Conservation (phyloP, 1,140 invertebrate species). For the Notospermus geniculatus region DNA sequence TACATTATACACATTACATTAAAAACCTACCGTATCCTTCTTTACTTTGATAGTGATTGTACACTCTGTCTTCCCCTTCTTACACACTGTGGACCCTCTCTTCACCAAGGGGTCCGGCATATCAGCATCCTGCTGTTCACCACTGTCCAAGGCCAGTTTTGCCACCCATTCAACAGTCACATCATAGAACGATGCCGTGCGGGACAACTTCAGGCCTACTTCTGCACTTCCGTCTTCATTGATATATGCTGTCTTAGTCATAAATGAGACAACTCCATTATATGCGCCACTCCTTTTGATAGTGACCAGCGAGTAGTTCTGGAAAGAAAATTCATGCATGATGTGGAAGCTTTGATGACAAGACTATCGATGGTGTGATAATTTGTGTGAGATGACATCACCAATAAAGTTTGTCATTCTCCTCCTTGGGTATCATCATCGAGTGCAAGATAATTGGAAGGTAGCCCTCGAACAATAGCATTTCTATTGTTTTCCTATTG, state of each 20-base stretch:
- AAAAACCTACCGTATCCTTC: background rate
- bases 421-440: no score
- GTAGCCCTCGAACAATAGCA: background rate
- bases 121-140: slow-evolving; percentile 29
- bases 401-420: no score
- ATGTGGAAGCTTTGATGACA: background rate
- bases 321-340: slow-evolving; percentile 14
- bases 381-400: background rate
- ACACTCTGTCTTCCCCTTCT: slow-evolving; percentile 15
- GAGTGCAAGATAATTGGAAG: no score
- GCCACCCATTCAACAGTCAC: slow-evolving; percentile 41
- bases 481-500: background rate
- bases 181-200: slow-evolving; percentile 34
- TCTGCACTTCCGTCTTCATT: slow-evolving; percentile 38
- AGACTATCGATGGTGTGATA: background rate
- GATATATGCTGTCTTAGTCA: slow-evolving; percentile 32
- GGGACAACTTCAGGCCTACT: slow-evolving; percentile 27
- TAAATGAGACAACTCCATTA: slow-evolving; percentile 50
- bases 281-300: slow-evolving; percentile 45
- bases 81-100: slow-evolving; percentile 33
- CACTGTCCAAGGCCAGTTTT: slow-evolving; percentile 31
- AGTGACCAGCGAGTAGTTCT: slow-evolving; percentile 45
- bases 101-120: slow-evolving; percentile 32
- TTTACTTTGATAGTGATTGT: background rate
- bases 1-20: no score